Evolutionary conservation across 64 coral and sea anemone species (phyloP).

Genomic region (Montipora sp.): DNA sequence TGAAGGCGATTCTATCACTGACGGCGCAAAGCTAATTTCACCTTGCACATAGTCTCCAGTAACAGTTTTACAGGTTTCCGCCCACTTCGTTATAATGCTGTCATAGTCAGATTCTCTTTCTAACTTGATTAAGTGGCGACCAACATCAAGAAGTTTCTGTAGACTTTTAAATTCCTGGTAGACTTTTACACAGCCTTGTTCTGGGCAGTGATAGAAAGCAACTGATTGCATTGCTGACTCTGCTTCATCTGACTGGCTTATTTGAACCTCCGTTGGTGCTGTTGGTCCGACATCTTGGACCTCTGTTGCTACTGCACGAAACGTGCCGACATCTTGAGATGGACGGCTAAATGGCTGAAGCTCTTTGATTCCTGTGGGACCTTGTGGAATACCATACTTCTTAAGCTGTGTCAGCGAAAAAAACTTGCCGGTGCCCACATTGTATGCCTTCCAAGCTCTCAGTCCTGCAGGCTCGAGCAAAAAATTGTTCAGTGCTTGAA

Average conservation of each 20-base stretch:
- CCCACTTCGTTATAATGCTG: background rate
- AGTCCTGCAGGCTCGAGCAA: slow-evolving; percentile 12
- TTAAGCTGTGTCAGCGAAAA: slow-evolving; percentile 1
- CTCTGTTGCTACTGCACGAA: background rate
- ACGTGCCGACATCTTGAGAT: slow-evolving; percentile 21
- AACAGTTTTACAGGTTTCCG: background rate
- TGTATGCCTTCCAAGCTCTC: slow-evolving; percentile 52
- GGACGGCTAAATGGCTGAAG: slow-evolving; percentile 49
- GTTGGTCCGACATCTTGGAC: background rate
- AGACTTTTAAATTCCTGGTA: background rate
- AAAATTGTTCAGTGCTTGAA: slow-evolving; percentile 54
- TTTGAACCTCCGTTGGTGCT: background rate
- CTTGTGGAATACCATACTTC: slow-evolving; percentile 15
- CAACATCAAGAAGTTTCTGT: background rate
- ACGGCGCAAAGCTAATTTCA: background rate
- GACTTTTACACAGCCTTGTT: background rate
- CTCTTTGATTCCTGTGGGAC: slow-evolving; percentile 8
- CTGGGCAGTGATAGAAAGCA: background rate
- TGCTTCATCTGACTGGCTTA: background rate
- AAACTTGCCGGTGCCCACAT: slow-evolving; percentile 39
- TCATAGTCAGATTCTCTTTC: slow-evolving; percentile 18
- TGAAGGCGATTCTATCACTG: background rate
- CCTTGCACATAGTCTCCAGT: background rate
- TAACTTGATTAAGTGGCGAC: background rate
- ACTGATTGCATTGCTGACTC: background rate